Conservation (phyloP, 2,797 vertebrate species). For the Peromyscus melanophrys region DNA sequence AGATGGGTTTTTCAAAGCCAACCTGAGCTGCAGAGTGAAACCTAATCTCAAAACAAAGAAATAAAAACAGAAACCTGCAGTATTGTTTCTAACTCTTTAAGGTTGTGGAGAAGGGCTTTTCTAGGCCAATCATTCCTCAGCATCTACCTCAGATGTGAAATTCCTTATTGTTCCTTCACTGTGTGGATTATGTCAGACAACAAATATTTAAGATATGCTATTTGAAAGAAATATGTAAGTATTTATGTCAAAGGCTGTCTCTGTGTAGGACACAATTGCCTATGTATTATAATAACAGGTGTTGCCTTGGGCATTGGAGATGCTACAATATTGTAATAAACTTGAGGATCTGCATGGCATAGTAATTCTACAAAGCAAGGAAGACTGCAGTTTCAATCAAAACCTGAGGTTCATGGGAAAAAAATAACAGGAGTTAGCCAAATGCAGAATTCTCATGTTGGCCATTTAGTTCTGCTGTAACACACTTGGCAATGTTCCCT, state of each 20-base stretch:
- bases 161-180: not conserved
- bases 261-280: not conserved
- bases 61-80: not conserved
- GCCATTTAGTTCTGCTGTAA: not conserved
- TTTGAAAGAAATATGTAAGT: not conserved
- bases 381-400: not conserved
- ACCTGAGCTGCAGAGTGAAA: not conserved
- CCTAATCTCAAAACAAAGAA: not conserved
- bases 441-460: not conserved
- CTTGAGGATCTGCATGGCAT: conserved; percentile 19
- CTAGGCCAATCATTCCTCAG: not conserved
- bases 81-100: not conserved
- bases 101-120: not conserved
- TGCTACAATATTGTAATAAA: conserved; percentile 43
- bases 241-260: not conserved
- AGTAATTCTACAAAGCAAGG: conserved; percentile 57
- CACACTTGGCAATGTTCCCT: not conserved
- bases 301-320: not conserved
- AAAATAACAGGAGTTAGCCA: not conserved
- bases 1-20: not conserved
- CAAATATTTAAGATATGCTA: not conserved
- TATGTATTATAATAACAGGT: not conserved
- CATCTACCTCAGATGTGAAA: not conserved
- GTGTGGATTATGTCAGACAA: not conserved
- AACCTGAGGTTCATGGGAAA: conserved; percentile 32